Evolutionary conservation across 1,140 invertebrate genomes (phyloP).

Genomic region (Mya arenaria): DNA sequence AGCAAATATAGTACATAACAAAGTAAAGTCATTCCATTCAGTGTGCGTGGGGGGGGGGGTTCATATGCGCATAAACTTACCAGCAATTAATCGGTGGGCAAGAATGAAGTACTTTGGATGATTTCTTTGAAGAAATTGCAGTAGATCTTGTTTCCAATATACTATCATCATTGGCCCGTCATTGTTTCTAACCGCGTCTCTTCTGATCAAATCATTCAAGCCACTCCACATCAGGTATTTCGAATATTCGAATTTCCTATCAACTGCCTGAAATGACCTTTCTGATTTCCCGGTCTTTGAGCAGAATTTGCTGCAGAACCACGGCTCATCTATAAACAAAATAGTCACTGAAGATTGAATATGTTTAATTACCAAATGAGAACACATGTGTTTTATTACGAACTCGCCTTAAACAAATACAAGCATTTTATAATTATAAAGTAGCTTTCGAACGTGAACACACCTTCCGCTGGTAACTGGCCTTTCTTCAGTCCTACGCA

Average conservation of each 20-base stretch:
- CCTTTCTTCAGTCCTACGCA: not conserved
- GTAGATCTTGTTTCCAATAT: constrained; percentile 16
- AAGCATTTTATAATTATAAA: too few relatives aligned
- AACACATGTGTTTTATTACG: too few relatives aligned
- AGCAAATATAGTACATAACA: too few relatives aligned
- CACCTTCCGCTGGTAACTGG: not conserved
- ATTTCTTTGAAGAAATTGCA: not conserved
- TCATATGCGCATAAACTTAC: too few relatives aligned
- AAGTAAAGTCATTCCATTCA: too few relatives aligned
- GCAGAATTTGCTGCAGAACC: not conserved
- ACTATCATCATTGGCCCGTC: constrained; percentile 11
- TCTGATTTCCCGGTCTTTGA: not conserved
- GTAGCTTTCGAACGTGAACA: too few relatives aligned
- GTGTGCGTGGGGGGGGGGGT: too few relatives aligned
- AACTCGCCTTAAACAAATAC: too few relatives aligned
- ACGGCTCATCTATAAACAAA: not conserved
- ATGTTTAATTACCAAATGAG: too few relatives aligned
- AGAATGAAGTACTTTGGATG: constrained; percentile 22
- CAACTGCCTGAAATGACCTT: not conserved
- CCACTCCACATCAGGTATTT: constrained; percentile 3
- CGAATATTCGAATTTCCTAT: constrained; percentile 18
- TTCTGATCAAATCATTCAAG: constrained; percentile 4
- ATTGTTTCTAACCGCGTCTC: not conserved
- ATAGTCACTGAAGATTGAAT: too few relatives aligned
- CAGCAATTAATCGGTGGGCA: constrained; percentile 5